Evolutionary conservation across 2,888 invertebrate genomes (phyloP).

Genomic region (Celastrina argiolus): DNA sequence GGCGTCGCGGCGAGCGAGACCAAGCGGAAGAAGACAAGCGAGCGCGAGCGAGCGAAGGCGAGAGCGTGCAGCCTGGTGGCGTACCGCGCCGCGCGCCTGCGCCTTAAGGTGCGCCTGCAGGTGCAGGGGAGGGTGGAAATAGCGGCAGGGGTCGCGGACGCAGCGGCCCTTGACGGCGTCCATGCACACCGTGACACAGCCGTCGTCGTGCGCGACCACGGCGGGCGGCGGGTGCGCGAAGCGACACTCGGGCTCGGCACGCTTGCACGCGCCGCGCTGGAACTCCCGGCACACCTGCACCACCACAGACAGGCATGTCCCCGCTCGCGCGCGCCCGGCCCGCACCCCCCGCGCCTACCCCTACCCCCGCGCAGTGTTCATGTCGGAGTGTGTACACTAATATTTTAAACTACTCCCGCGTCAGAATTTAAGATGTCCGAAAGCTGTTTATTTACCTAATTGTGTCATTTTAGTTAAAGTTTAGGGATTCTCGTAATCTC

Average conservation of each 20-base stretch:
- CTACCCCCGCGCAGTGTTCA: conserved; percentile 8
- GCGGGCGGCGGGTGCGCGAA: conserved; percentile 99
- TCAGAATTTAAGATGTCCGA: not conserved
- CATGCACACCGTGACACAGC: conserved; percentile 99
- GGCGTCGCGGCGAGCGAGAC: conserved; percentile 73
- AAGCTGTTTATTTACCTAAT: not conserved
- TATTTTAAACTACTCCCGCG: not conserved
- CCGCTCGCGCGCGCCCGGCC: conserved; percentile 40
- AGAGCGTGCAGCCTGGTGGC: conserved; percentile 81
- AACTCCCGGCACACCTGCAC: conserved; percentile 98
- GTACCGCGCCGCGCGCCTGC: conserved; percentile 96
- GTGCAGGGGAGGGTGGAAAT: conserved; percentile 99
- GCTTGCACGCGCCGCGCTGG: conserved; percentile 99
- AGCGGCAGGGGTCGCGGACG: conserved; percentile 99
- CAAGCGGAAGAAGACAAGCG: conserved; percentile 74
- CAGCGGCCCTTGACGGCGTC: conserved; percentile 99
- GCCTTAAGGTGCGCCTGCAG: conserved; percentile 99
- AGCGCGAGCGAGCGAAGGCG: conserved; percentile 59
- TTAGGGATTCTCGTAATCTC: conserved; percentile 4
- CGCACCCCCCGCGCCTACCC: conserved; percentile 29
- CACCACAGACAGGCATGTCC: conserved; percentile 69
- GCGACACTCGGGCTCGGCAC: conserved; percentile 98
- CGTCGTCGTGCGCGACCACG: conserved; percentile 97
- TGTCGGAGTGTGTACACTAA: not conserved
- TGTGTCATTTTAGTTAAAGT: not conserved